phyloP scores from a whole-genome alignment of 2,113 vertebrate genomes.

The Ariopsis seemanni region DNA sequence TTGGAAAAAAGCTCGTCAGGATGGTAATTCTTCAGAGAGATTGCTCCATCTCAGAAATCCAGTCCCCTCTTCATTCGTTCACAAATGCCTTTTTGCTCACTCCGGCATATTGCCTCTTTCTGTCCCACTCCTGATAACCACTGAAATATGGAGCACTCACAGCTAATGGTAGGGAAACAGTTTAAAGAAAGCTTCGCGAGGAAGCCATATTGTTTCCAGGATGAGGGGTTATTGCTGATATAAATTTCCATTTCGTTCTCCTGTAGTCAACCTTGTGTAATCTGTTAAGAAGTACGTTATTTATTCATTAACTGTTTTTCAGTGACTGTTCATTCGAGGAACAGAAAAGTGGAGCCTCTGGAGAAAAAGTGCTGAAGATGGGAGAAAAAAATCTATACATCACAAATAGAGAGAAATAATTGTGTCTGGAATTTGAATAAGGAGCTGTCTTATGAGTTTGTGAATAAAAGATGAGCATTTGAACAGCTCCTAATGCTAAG shows the following conservation, averaged over 20 bases:
- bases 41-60: constrained; percentile 39
- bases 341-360: constrained; percentile 57
- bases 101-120: constrained; percentile 45
- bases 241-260: constrained; percentile 52
- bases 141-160: constrained; percentile 50
- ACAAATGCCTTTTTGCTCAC: constrained; percentile 28
- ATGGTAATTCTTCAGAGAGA: constrained; percentile 44
- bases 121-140: constrained; percentile 54
- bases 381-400: constrained; percentile 43
- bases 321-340: constrained; percentile 50
- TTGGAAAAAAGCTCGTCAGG: constrained; percentile 29
- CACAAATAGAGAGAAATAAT: not conserved
- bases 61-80: constrained; percentile 4
- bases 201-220: constrained; percentile 40
- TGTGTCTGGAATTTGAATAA: not conserved
- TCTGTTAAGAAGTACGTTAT: constrained; percentile 66
- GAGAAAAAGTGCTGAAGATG: constrained; percentile 47
- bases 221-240: constrained; percentile 51
- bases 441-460: not conserved
- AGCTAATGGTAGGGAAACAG: constrained; percentile 42
- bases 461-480: not conserved
- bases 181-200: constrained; percentile 30
- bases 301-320: constrained; percentile 68
- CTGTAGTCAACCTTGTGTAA: constrained; percentile 56
- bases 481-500: not conserved